Evolutionary conservation across 2,888 invertebrate genomes (phyloP), one percentile per base, ranked within the genome.

Genomic region (Cinara cedri): DNA sequence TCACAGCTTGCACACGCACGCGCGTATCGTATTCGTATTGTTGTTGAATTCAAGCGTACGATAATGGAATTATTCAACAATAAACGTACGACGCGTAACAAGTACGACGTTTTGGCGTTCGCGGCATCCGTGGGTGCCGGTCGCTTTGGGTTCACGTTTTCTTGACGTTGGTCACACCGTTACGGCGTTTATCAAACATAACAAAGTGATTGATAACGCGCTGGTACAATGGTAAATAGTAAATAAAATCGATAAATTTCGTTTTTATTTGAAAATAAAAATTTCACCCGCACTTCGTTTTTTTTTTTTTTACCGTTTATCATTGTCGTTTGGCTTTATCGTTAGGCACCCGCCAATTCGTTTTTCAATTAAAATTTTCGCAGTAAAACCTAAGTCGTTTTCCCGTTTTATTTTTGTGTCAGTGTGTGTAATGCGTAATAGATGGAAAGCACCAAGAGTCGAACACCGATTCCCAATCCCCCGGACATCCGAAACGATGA

Each of bases 311-410:
- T 63, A 21, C 13, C n/a, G 19, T 60, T 68, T 34, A 14, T 65
- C 63, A 16, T 16, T 19, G 9, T 13, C n/a, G 11, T 60, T 21
- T 21, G 57, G 1, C n/a, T 65, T 65, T 65, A 6, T 6, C 6
- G 34, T 16, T 49, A 55, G n/a, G n/a, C n/a, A n/a, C n/a, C 57
- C 16, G 65, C 44, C 55, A 26, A 46, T 26, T 65, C 10, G 54
- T 49, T 46, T 60, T 24, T 34, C 57, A 81, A 57, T 76, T 26
- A 68, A 81, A 57, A 68, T 63, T 70, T 62, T 82, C 82, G 9
- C 11, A 65, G 21, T 34, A 34, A 4, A 34, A 34, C 6, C 34
- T 34, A 34, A 4, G 34, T 34, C 3, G 34, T 34, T 34, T 34
- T 34, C 6, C 6, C 34, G 6, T 34, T 34, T 4, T 11, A 1